Evolutionary conservation across 2,888 invertebrate genomes (phyloP).

Genomic region (Rotaria macrura): DNA sequence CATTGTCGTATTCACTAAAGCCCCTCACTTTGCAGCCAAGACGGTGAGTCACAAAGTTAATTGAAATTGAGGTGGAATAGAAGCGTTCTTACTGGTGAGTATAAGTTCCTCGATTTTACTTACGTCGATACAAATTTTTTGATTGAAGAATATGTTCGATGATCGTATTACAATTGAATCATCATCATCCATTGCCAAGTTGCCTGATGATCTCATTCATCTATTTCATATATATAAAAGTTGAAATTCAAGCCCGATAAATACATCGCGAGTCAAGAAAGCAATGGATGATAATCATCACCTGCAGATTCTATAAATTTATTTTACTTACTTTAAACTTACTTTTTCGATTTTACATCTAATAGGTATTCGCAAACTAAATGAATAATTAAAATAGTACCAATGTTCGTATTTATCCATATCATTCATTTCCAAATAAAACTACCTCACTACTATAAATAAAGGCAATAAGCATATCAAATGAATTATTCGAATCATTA

Average conservation of each 20-base stretch:
- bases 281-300: neutral
- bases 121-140: too few species aligned
- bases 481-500: too few species aligned
- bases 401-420: neutral
- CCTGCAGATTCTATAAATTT: neutral
- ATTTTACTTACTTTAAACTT: neutral
- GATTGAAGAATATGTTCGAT: too few species aligned
- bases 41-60: fast-evolving
- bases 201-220: neutral
- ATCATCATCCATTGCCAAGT: neutral
- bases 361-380: neutral
- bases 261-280: neutral
- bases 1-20: fast-evolving
- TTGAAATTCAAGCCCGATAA: neutral
- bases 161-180: too few species aligned
- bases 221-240: neutral
- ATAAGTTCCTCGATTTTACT: too few species aligned
- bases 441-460: neutral
- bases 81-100: too few species aligned
- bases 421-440: neutral
- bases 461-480: neutral
- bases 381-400: neutral
- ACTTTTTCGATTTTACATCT: neutral
- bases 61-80: neutral
- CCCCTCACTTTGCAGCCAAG: neutral